Evolutionary conservation across 2,888 invertebrate genomes (phyloP).

Genomic region (Campopleginae sp.): DNA sequence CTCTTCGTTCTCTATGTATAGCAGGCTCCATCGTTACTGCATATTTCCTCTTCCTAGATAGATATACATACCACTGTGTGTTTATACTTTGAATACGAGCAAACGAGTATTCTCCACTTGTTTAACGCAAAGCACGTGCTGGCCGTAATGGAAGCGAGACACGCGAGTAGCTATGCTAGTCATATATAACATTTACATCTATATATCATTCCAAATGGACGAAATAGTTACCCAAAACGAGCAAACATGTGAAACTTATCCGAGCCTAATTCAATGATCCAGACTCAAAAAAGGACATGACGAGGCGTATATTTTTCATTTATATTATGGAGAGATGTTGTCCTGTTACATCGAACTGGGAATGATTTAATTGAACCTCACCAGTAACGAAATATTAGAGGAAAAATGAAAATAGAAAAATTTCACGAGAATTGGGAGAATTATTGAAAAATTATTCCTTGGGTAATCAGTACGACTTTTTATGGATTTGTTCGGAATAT

Average conservation of each 20-base stretch:
- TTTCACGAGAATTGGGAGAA: too few species aligned
- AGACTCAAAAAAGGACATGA: background rate
- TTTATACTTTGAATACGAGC: conserved; percentile 57
- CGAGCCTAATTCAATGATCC: conserved; percentile 59
- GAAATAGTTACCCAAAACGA: conserved; percentile 52
- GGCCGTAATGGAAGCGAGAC: conserved; percentile 58
- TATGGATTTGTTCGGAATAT: too few species aligned
- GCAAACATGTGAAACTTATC: conserved; percentile 58
- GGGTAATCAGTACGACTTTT: too few species aligned
- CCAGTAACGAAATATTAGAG: too few species aligned
- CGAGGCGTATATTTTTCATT: conserved; percentile 3
- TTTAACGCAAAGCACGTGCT: conserved; percentile 62
- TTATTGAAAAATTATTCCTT: too few species aligned
- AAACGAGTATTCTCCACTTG: conserved; percentile 56
- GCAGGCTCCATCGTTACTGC: conserved; percentile 39
- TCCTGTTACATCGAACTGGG: too few species aligned
- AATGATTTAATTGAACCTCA: too few species aligned
- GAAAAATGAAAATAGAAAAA: too few species aligned
- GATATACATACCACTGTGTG: conserved; percentile 16
- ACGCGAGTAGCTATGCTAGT: conserved; percentile 45
- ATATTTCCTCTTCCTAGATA: conserved; percentile 28
- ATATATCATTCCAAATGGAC: conserved; percentile 44
- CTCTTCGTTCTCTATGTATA: conserved; percentile 22
- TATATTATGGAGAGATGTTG: background rate
- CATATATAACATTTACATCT: conserved; percentile 13